Conservation (phyloP, 2,797 vertebrate species). For the Oreortyx pictus region DNA sequence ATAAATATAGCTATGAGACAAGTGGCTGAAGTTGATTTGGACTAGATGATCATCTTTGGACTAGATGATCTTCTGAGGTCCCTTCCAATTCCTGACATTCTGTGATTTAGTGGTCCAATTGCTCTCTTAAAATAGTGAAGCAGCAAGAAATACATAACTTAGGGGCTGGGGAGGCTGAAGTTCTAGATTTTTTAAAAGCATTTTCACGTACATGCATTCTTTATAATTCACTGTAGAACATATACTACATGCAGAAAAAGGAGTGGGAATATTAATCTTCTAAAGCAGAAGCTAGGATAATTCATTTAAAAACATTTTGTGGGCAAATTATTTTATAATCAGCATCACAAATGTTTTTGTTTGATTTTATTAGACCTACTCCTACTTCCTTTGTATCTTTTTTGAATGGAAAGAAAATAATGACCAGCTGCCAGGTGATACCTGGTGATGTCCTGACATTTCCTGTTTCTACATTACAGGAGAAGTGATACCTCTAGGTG, state of each 20-base stretch:
- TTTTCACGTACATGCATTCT: not conserved
- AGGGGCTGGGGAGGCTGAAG: not conserved
- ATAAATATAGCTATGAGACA: not conserved
- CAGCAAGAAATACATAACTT: not conserved
- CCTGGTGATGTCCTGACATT: not conserved
- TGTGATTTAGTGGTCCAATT: not conserved
- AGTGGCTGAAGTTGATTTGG: not conserved
- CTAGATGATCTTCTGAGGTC: no score
- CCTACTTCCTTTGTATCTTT: not conserved
- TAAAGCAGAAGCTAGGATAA: not conserved
- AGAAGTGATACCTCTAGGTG: constrained; percentile 86
- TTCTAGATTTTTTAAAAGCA: not conserved
- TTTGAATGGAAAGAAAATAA: not conserved
- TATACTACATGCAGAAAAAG: not conserved
- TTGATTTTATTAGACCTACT: not conserved
- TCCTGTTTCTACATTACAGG: constrained; percentile 76
- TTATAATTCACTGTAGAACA: not conserved
- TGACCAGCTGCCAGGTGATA: not conserved
- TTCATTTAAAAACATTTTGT: not conserved
- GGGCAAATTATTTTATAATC: not conserved
- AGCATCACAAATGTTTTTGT: not conserved
- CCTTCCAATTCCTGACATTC: no score
- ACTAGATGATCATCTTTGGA: not conserved
- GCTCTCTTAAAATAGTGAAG: not conserved
- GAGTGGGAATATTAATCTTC: not conserved